Base-by-base conservation (phyloP, 2,113 vertebrate genomes). In the Pristiophorus japonicus region DNA sequence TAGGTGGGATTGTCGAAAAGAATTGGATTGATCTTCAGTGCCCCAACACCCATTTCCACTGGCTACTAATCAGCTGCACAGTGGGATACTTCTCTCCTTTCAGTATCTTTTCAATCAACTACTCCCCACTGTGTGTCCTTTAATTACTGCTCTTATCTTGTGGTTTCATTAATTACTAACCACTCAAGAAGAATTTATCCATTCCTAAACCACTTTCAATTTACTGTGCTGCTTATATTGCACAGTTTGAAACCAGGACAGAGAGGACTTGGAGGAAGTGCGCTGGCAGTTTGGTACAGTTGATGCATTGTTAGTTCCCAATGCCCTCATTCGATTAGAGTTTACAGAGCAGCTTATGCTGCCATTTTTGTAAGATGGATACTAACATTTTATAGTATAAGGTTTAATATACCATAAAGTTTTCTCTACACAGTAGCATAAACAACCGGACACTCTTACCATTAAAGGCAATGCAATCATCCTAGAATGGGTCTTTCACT, bases 51-150 rank as follows among this genome's bases (percentile, higher is more conserved):
- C 45, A 94, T 16, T 70, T 73, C 66, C 93, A 70, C 65, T 73
- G 65, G 27, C 93, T 73, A 70, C 42, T 94, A 94, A 70, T 94
- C 93, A 94, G 42, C 42, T 2, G 34, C 93, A 70, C 93, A 51
- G 65, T 47, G 10, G 93, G 66, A 45, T 22, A 63, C 59, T 14
- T 91, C 55, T 81, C 38, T 59, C 38, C 66, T 94, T 94, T 51
- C 93, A 94, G 70, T 73, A 70, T 94, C 93, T 45, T 51, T 94
- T 94, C 93, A 94, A 94, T 94, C 55, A 59, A 90, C 51, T 90
- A 18, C 55, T 90, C 92, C 92, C 92, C 63, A 24, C 65, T 3
- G 63, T 47, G 38, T 27, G 62, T 70, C 93, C 66, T 73, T 51
- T 94, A 63, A 63, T 38, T 92, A 73, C 93, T 45, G 65, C 51